Evolutionary conservation across 2,113 vertebrate species (phyloP), one percentile per base, ranked within the genome.

Genomic region (Vimba vimba): DNA sequence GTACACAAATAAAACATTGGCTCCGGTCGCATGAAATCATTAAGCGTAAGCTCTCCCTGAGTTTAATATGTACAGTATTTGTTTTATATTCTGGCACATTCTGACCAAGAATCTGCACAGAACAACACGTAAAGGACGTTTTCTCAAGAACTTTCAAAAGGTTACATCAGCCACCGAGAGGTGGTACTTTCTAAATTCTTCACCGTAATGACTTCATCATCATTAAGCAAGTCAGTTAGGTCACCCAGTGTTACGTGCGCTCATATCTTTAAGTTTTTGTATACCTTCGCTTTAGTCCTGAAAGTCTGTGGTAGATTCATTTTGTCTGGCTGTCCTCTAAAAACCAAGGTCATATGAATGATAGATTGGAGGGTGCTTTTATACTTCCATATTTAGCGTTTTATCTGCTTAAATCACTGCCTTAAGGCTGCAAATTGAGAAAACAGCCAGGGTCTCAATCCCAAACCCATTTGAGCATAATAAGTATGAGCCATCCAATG

Each of bases 391-490:
- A 91, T 93, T 92, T 90, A 92, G 87, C 87, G 89, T 87, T 89
- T 86, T 87, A 93, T 93, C 90, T 93, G 85, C 92, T 91, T 89
- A 94, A 95, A 94, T 93, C 91, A 85, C 90, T 88, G 92, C 91
- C 93, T 92, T 92, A 93, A 92, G 92, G 91, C 91, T 92, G 88
- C 85, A 94, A 94, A 94, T 94, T 92, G 92, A 92, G 90, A 92
- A 95, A 94, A 92, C 93, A 94, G 92, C 91, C 71, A 86, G 92
- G 91, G 93, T 93, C 92, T 94, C 91, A 92, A 94, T 94, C 92
- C 91, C 89, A 91, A 93, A 94, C 92, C 93, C 92, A 93, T 94
- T 90, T 94, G 89, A 93, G 92, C 90, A 94, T 95, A 94, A 93
- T 95, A 95, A 93, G 93, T 92, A 94, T 89, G 89, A 93, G 88